Evolutionary conservation across 1,140 invertebrate species (phyloP).

Genomic region (Hyles vespertilio): DNA sequence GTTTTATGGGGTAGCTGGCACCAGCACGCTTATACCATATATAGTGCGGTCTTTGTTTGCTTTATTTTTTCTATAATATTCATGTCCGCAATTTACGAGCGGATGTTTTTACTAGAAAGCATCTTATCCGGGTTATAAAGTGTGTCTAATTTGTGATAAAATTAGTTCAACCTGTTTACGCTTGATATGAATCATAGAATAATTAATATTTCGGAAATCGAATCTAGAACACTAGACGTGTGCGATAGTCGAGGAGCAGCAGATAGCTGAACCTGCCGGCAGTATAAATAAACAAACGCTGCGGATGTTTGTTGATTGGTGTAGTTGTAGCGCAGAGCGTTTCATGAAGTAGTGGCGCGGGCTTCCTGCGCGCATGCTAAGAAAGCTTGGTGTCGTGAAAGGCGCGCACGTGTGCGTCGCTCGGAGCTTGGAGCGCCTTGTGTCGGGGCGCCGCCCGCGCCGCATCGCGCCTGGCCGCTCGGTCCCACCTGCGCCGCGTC

Average conservation of each 20-base stretch:
- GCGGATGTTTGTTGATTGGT: slow-evolving; percentile 2
- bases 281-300: slow-evolving; percentile 7
- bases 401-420: slow-evolving; percentile 56
- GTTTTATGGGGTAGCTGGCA: not conserved
- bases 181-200: slow-evolving; percentile 2
- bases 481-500: slow-evolving; percentile 55
- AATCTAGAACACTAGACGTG: no score
- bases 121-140: no score
- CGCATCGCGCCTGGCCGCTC: slow-evolving; percentile 22
- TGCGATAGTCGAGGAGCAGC: not conserved
- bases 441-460: slow-evolving; percentile 47
- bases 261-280: not conserved
- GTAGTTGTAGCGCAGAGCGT: slow-evolving; percentile 13
- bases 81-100: not conserved
- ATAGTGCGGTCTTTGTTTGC: no score
- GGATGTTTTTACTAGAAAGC: not conserved
- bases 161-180: no score
- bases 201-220: no score
- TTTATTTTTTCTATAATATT: no score
- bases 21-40: no score
- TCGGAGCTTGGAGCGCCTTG: no score
- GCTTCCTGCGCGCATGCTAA: slow-evolving; percentile 60
- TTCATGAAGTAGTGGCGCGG: slow-evolving; percentile 30
- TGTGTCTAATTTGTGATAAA: no score
- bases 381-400: slow-evolving; percentile 62